Base-by-base conservation (phyloP, 2,113 vertebrate species). In the Erythrolamprus reginae region DNA sequence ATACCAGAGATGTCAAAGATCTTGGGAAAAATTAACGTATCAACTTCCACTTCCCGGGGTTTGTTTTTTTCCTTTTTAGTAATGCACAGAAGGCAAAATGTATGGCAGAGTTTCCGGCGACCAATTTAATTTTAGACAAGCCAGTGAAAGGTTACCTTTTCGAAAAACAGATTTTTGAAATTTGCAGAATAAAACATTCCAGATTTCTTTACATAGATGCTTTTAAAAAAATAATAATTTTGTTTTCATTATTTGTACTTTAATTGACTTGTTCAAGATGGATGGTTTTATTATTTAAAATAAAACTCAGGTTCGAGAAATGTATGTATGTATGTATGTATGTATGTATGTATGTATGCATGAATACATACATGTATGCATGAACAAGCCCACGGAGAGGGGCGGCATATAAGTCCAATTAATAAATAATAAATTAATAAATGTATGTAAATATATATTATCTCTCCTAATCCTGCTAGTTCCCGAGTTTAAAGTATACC, bases 1-100 rank as follows among this genome's bases (percentile, higher is more conserved):
- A 65, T 92, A 28, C 52, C 42, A 92, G 42, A 93, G 53, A 88
- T 86, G 61, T 89, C 90, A 87, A 85, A 93, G 86, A 47, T 92
- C 84, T 84, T 50, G 50, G 33, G 89, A 61, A 94, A 94, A 61
- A 45, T 61, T 5, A 92, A 61, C 87, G 89, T 26, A 58, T n/a
- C 87, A 3, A 42, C 70, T 42, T 82, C 82, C 19, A 84, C 7
- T 85, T 47, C 48, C n/a, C n/a, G n/a, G n/a, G n/a, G n/a, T n/a
- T n/a, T n/a, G 50, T 33, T 88, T 45, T 56, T 0, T n/a, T n/a
- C n/a, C 28, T 85, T 6, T 58, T 52, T 90, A 83, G 55, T 2
- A 88, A 89, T 15, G 23, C 90, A 52, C 3, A 9, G 91, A 90
- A 58, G 5, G 52, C 3, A 61, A 93, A 93, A 77, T 93, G 77